A percentile compares a stretch with the other conserved stretches of the same genome.
phyloP scores from a whole-genome alignment of 1,140 invertebrate species.

The Cydia amplana region DNA sequence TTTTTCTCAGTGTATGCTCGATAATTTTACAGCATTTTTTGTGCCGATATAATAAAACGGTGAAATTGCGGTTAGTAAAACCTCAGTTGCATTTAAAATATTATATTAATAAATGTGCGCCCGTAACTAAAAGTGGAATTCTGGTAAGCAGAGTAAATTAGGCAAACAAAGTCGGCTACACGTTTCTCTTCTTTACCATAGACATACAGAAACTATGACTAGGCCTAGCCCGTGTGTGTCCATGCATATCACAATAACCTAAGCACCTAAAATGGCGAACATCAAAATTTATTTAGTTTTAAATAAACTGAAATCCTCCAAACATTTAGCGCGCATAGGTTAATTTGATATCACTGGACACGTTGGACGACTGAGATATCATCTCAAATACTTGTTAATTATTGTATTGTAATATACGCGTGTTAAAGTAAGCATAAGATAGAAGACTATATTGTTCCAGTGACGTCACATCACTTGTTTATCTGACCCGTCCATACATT shows the following conservation, averaged over 20 bases:
- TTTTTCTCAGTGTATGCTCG: no score
- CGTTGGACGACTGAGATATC: background rate
- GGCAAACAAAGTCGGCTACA: no score
- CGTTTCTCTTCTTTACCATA: background rate
- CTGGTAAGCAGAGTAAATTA: no score
- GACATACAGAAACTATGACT: background rate
- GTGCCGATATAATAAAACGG: no score
- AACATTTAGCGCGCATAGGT: background rate
- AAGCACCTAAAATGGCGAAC: background rate
- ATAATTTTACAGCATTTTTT: no score
- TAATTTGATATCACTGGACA: background rate
- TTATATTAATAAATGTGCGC: no score
- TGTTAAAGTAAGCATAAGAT: slow-evolving; percentile 14
- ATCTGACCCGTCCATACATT: slow-evolving; percentile 36
- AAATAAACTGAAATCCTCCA: background rate
- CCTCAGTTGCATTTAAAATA: no score
- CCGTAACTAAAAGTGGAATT: no score
- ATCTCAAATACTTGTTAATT: slow-evolving; percentile 11
- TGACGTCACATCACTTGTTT: slow-evolving; percentile 39
- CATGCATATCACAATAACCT: background rate
- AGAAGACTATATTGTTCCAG: slow-evolving; percentile 40
- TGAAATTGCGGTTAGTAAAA: no score
- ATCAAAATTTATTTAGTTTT: no score
- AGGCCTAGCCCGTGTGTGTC: background rate
- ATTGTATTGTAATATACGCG: slow-evolving; percentile 17